Evolutionary conservation across 2,888 invertebrate species (phyloP).

Genomic region (Argynnis bischoffii): DNA sequence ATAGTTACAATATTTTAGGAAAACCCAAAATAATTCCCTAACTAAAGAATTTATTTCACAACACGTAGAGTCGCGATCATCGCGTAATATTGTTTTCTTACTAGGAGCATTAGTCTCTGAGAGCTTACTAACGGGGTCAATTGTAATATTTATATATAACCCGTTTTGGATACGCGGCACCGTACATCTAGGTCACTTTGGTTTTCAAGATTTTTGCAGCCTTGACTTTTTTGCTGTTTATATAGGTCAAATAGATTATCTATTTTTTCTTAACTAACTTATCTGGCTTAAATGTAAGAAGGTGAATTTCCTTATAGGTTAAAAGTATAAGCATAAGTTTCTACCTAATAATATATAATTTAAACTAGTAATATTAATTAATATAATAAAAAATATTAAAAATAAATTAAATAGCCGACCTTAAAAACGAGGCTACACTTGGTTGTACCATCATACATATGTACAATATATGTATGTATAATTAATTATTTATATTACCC

Average conservation of each 20-base stretch:
- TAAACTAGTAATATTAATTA: too few species aligned
- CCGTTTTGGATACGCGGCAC: slow-evolving; percentile 14
- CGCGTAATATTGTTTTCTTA: slow-evolving; percentile 12
- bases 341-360: too few species aligned
- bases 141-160: slow-evolving; percentile 25
- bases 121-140: slow-evolving; percentile 18
- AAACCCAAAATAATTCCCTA: too few species aligned
- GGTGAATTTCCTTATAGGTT: background rate
- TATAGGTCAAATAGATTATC: slow-evolving; percentile 6
- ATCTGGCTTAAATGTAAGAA: background rate
- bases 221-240: slow-evolving; percentile 19
- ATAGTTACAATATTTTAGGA: too few species aligned
- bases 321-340: too few species aligned
- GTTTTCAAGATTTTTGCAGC: slow-evolving; percentile 21
- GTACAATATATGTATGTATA: too few species aligned
- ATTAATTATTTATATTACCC: too few species aligned
- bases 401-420: too few species aligned
- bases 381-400: too few species aligned
- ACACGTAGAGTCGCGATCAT: background rate
- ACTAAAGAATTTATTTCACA: too few species aligned
- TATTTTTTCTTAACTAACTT: background rate
- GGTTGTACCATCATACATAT: background rate
- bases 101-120: background rate
- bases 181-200: slow-evolving; percentile 19
- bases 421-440: background rate